These are phyloP conservation scores for Iphiclides podalirius DNA, from an alignment of 2,888 invertebrate species.

Conservation along the genomic window DNA sequence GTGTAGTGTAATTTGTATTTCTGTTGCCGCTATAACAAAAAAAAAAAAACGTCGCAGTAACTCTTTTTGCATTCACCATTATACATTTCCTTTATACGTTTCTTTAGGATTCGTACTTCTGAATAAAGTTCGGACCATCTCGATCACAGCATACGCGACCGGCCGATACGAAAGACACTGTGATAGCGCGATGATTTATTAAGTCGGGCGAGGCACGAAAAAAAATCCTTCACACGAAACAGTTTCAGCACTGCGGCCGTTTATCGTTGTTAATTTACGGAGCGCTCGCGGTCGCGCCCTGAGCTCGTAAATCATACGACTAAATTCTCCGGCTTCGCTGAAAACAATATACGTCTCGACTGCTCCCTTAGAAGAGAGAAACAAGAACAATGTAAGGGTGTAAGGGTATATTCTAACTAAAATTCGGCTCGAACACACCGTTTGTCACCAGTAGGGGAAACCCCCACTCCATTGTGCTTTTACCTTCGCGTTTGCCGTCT, in stretches of 20 bases:
- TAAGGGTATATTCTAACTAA: background rate
- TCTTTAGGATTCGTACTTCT: no score
- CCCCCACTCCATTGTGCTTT: no score
- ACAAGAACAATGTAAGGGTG: background rate
- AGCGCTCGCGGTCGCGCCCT: constrained; percentile 16
- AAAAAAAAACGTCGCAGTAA: no score
- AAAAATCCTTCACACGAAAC: constrained; percentile 1
- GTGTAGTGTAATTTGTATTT: no score
- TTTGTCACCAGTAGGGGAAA: no score
- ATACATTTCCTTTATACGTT: no score
- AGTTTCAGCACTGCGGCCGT: constrained; percentile 8
- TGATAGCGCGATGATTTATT: constrained; percentile 8
- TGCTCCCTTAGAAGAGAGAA: background rate
- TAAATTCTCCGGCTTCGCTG: constrained; percentile 13
- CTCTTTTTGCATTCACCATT: no score
- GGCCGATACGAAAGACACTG: background rate
- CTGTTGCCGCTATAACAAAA: no score
- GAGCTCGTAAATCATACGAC: constrained; percentile 13
- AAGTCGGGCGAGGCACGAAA: background rate
- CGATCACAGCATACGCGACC: background rate
- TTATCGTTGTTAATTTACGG: constrained; percentile 23
- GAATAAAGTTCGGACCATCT: no score
- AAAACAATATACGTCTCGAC: constrained; percentile 22
- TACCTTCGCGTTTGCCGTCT: no score
- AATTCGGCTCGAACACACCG: background rate